Conservation (phyloP, 2,113 vertebrate species). For the Oncorhynchus nerka region DNA sequence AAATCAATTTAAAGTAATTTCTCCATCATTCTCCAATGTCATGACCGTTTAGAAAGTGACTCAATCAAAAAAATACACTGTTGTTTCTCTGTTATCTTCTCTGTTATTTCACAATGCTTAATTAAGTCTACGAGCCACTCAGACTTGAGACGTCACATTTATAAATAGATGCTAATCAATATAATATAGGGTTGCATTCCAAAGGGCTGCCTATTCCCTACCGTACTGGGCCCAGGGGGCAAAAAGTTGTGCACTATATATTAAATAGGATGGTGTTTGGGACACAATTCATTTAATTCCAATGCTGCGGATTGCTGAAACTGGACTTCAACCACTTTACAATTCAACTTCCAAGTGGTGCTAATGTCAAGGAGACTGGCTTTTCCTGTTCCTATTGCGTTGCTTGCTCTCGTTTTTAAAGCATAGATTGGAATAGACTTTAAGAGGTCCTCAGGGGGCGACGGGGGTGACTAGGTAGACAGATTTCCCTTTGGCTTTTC, state of each 20-base stretch:
- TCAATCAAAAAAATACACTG: not conserved
- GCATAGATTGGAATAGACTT: slow-evolving; percentile 39
- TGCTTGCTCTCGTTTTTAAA: slow-evolving; percentile 52
- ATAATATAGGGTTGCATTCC: no score
- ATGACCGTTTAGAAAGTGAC: not conserved
- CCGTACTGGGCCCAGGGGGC: no score
- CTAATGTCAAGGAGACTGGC: slow-evolving; percentile 43
- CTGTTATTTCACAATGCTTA: slow-evolving; percentile 12
- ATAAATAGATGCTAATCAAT: not conserved
- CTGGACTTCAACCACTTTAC: slow-evolving; percentile 45
- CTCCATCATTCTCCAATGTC: not conserved
- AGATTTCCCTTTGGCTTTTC: slow-evolving; percentile 1
- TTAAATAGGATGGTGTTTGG: no score
- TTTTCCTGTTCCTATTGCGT: slow-evolving; percentile 17
- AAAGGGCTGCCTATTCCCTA: no score
- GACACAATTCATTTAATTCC: no score
- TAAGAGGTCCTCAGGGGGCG: slow-evolving; percentile 42
- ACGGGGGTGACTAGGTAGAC: slow-evolving; percentile 59
- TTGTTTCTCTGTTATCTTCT: no score
- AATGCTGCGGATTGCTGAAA: slow-evolving; percentile 9
- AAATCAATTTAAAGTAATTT: not conserved
- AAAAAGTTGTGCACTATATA: no score
- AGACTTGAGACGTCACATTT: not conserved
- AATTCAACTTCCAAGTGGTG: slow-evolving; percentile 50
- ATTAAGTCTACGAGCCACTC: not conserved